Evolutionary conservation across 2,113 vertebrate genomes (phyloP).

Genomic region (Dasyurus viverrinus): DNA sequence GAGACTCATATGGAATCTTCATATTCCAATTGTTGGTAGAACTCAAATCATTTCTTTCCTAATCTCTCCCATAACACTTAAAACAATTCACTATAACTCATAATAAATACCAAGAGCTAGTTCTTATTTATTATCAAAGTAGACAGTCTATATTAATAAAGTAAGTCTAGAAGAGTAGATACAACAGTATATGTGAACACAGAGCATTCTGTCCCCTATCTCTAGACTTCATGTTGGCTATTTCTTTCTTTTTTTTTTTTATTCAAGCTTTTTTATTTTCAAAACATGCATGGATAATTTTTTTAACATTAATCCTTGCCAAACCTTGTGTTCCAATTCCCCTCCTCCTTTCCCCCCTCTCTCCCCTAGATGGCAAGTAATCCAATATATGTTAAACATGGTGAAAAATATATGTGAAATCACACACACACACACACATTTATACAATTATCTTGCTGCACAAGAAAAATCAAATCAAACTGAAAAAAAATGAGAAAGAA

Average conservation of each 20-base stretch:
- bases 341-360: no score
- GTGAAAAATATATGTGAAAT: no score
- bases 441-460: no score
- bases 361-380: no score
- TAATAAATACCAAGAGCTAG: background rate
- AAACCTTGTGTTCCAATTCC: no score
- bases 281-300: no score
- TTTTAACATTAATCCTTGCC: no score
- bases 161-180: background rate
- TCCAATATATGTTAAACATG: no score
- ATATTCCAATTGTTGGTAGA: background rate
- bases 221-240: background rate
- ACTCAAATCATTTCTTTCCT: background rate
- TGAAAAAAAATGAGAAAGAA: no score
- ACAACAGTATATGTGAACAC: background rate
- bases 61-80: background rate
- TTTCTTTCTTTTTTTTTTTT: background rate
- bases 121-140: background rate
- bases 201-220: background rate
- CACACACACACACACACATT: no score
- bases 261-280: no score
- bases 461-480: no score
- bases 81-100: background rate
- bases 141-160: background rate
- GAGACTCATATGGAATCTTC: background rate